Percentiles rank a stretch among this genome's conserved stretches.
phyloP scores from a whole-genome alignment of 1,140 invertebrate genomes.

The Hesperophylax magnus region DNA sequence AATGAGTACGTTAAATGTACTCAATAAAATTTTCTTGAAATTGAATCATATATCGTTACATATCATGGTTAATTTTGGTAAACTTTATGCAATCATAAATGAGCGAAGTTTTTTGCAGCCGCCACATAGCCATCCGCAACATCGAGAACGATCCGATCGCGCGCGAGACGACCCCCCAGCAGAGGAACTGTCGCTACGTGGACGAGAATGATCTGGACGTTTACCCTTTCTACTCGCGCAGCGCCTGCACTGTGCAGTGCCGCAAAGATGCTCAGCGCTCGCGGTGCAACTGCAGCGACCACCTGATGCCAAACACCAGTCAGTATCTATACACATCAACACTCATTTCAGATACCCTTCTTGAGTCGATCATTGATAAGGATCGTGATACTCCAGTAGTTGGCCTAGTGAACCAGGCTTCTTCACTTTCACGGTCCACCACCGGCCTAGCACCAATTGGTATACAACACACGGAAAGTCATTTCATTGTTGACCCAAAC shows the following conservation, averaged over 20 bases:
- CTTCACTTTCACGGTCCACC: slow-evolving; percentile 73
- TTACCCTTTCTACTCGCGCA: slow-evolving; percentile 77
- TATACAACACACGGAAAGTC: no score
- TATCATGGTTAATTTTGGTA: background rate
- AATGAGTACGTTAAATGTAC: no score
- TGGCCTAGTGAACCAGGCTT: slow-evolving; percentile 61
- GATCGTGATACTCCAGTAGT: no score
- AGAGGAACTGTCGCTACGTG: slow-evolving; percentile 74
- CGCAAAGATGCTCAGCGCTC: slow-evolving; percentile 73
- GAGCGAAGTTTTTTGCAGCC: slow-evolving; percentile 59
- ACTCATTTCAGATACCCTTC: no score
- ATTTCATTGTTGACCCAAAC: background rate
- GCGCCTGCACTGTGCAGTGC: slow-evolving; percentile 77
- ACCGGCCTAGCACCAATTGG: slow-evolving; percentile 72
- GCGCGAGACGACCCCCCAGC: slow-evolving; percentile 69
- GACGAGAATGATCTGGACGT: slow-evolving; percentile 75
- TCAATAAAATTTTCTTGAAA: no score
- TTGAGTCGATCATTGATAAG: no score
- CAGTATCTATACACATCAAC: slow-evolving; percentile 48
- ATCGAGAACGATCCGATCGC: slow-evolving; percentile 75
- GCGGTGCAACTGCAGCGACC: slow-evolving; percentile 76
- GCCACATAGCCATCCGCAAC: slow-evolving; percentile 70
- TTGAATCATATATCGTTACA: no score
- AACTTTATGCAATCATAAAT: background rate
- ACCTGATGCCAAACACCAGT: slow-evolving; percentile 74